Base-by-base conservation (phyloP, 2,113 vertebrate genomes). In the Ascaphus truei region DNA sequence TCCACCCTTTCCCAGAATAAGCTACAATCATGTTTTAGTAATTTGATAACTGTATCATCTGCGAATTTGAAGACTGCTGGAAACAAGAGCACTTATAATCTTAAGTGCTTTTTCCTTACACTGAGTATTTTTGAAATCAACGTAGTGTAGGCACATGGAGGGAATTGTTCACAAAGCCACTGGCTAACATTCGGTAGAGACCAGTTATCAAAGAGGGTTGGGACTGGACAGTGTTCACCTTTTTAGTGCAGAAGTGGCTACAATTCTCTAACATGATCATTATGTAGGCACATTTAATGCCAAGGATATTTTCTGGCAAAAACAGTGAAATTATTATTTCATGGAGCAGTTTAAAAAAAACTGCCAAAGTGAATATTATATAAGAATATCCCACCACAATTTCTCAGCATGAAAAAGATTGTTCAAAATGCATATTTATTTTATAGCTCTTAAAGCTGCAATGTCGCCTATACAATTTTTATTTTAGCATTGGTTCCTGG, bases 1-100 rank as follows among this genome's bases (percentile, higher is more conserved):
- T n/a, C n/a, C n/a, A n/a, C n/a, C n/a, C 51, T 30, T 64, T 66
- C 63, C 63, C 41, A 51, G 50, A 66, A 66, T 55, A 37, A 41
- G 50, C 18, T 30, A 23, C 55, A 66, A 66, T 66, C 25, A 39
- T 31, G 16, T 66, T 52, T 41, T 55, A 43, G 63, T 43, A 52
- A 66, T 55, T 55, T 39, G 31, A 65, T 52, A 52, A 53, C 48
- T 12, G 23, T 26, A 52, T 12, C 22, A 66, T 55, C 50, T 55
- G 26, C 27, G 43, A 63, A 51, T 63, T 25, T 63, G 50, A 55
- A 7, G 41, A 52, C 22, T 29, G 33, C 34, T 43, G 50, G 23
- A 37, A 65, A 43, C n/a, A 55, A 55, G 48, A 66, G 34, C 63
- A 39, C 63, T 66, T 31, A 39, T 30, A 31, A 33, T 31, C 43